phyloP scores from a whole-genome alignment of 2,113 vertebrate species.

The Eulacestoma nigropectus region DNA sequence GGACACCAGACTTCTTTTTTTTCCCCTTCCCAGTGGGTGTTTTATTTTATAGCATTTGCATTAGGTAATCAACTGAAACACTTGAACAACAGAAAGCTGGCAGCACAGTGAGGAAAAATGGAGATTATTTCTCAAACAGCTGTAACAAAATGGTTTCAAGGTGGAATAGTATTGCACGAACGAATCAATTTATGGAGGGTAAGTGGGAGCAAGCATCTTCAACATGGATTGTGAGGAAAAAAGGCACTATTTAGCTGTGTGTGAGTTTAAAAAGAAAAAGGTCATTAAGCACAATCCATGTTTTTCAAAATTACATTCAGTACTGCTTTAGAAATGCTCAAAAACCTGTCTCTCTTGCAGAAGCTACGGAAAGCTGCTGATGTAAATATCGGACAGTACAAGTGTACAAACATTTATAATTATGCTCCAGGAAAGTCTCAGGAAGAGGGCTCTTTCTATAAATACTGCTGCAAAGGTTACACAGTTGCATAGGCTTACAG shows the following conservation, averaged over 20 bases:
- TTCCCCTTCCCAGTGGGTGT: conserved; percentile 65
- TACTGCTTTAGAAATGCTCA: conserved; percentile 60
- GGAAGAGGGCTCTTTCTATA: conserved; percentile 42
- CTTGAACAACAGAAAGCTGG: conserved; percentile 73
- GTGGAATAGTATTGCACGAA: conserved; percentile 69
- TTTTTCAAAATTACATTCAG: conserved; percentile 70
- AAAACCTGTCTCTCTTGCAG: conserved; percentile 26
- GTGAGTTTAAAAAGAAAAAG: conserved; percentile 52
- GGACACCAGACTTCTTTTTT: conserved; percentile 59
- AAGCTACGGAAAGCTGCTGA: conserved; percentile 50
- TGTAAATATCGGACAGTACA: conserved; percentile 34
- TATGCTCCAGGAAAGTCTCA: conserved; percentile 32
- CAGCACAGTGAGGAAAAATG: conserved; percentile 57
- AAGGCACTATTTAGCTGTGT: conserved; percentile 74
- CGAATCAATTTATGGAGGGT: conserved; percentile 3
- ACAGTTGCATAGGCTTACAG: conserved; percentile 35
- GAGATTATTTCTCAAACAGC: conserved; percentile 66
- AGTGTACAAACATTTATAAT: conserved; percentile 31
- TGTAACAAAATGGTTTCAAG: conserved; percentile 70
- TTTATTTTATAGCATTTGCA: conserved; percentile 75
- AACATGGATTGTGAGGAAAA: conserved; percentile 60
- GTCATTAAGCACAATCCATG: conserved; percentile 64
- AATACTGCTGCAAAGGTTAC: conserved; percentile 54
- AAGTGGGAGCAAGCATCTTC: conserved; percentile 56
- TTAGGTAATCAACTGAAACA: conserved; percentile 75